Percentiles rank a stretch among this genome's conserved stretches.
phyloP scores from a whole-genome alignment of 37 sponge, comb jelly and placozoan species.

The Aphrocallistes beatrix region DNA sequence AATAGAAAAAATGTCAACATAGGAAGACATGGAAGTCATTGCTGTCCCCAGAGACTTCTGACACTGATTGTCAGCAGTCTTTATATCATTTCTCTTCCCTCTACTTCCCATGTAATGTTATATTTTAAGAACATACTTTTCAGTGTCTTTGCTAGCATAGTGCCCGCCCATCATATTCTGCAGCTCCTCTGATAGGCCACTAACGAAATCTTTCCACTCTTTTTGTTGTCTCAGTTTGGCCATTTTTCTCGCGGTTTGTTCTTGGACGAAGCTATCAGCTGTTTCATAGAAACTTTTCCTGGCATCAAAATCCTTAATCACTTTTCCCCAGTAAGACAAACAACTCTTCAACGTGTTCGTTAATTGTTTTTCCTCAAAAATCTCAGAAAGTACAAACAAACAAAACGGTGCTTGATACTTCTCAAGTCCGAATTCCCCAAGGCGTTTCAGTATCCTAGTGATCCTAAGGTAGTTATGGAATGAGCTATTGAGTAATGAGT shows the following conservation, averaged over 20 bases:
- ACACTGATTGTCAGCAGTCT: too few relatives aligned
- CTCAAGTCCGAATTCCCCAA: slow-evolving; percentile 47
- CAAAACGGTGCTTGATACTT: slow-evolving; percentile 49
- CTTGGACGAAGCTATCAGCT: slow-evolving; percentile 18
- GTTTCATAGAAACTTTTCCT: slow-evolving; percentile 14
- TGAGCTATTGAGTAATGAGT: slow-evolving; percentile 35
- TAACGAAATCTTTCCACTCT: background rate
- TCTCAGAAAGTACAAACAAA: slow-evolving; percentile 41
- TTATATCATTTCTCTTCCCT: too few relatives aligned
- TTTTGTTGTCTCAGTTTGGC: background rate
- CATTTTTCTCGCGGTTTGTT: too few relatives aligned
- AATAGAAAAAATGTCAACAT: too few relatives aligned
- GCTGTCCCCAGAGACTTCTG: too few relatives aligned
- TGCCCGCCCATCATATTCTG: background rate
- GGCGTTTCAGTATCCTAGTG: slow-evolving; percentile 63
- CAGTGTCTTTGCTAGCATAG: background rate
- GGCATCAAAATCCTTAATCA: slow-evolving; percentile 35
- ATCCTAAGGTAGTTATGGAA: slow-evolving; percentile 59
- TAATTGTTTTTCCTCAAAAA: slow-evolving; percentile 28
- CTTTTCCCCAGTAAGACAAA: slow-evolving; percentile 54
- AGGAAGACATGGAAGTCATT: too few relatives aligned
- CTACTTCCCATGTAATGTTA: too few relatives aligned
- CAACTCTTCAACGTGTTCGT: slow-evolving; percentile 37
- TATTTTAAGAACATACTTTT: slow-evolving; percentile 3
- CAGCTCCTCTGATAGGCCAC: background rate